A percentile compares a stretch with the other conserved stretches of the same genome.
These are phyloP conservation scores for Gallinago solitaria DNA, from an alignment of 2,797 vertebrate genomes.

Conservation along the genomic window DNA sequence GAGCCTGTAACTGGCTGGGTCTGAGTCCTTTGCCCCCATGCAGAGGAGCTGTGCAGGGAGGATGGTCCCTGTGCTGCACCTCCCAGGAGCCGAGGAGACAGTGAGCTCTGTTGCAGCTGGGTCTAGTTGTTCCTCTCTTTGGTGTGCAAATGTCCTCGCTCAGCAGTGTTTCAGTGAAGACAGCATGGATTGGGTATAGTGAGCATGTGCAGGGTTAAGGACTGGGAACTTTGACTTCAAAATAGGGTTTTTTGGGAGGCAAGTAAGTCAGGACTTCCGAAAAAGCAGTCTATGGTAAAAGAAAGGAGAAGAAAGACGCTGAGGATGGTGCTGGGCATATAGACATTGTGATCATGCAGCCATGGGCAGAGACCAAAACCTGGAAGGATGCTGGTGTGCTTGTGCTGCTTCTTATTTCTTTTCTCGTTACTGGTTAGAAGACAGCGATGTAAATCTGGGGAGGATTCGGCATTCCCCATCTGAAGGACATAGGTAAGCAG, in stretches of 20 bases:
- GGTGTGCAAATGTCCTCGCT: not conserved
- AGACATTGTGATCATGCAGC: not conserved
- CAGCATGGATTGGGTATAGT: not conserved
- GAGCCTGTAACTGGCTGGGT: not conserved
- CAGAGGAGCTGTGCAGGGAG: not conserved
- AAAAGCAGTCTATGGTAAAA: not conserved
- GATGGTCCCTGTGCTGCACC: fast-evolving
- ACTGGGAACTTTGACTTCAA: not conserved
- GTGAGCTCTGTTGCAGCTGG: not conserved
- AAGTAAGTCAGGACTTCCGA: not conserved
- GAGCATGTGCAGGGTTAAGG: not conserved
- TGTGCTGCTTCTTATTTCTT: not conserved
- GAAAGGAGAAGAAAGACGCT: not conserved
- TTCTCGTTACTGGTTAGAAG: not conserved
- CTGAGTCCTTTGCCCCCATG: not conserved
- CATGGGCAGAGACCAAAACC: not conserved
- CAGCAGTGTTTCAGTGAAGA: not conserved
- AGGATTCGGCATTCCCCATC: not conserved
- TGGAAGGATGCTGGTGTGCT: not conserved
- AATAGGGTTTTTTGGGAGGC: not conserved
- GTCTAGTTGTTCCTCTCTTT: not conserved
- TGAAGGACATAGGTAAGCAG: not conserved
- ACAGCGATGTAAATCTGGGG: not conserved
- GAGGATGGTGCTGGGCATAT: not conserved
- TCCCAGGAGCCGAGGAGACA: not conserved